Percentiles rank a stretch among this genome's conserved stretches.
Conservation (phyloP, 2,113 vertebrate species). For the Malurus cyaneus region DNA sequence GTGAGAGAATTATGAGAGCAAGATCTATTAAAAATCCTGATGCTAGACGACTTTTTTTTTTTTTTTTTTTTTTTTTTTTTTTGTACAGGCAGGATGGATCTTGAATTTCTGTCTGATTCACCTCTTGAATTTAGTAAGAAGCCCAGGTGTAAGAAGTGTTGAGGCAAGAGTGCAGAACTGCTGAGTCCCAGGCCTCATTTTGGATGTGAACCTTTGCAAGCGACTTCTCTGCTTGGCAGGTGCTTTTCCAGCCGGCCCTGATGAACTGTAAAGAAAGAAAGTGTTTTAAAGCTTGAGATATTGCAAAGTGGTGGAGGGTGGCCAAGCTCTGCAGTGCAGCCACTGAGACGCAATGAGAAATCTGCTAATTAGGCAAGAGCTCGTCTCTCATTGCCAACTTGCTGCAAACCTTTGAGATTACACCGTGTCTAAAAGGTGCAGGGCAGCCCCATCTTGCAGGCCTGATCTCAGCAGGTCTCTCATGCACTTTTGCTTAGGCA, state of each 20-base stretch:
- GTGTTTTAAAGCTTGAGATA: constrained; percentile 8
- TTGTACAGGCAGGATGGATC: background rate
- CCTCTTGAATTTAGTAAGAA: background rate
- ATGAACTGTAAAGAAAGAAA: background rate
- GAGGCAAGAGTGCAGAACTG: background rate
- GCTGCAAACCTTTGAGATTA: background rate
- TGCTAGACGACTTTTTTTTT: background rate
- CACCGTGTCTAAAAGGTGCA: background rate
- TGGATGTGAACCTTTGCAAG: background rate
- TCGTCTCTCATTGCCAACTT: background rate
- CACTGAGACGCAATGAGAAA: background rate
- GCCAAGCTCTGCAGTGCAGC: background rate
- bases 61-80: background rate
- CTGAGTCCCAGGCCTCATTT: background rate
- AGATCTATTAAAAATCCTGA: background rate
- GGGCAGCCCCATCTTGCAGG: background rate
- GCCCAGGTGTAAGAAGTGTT: background rate
- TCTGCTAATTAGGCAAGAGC: constrained; percentile 32
- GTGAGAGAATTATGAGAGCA: background rate
- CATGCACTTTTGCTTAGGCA: background rate
- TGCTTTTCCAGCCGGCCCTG: constrained; percentile 21
- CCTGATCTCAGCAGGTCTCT: background rate
- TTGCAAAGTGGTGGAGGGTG: background rate
- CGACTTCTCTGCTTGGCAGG: background rate
- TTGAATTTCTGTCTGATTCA: background rate